phyloP scores from a whole-genome alignment of 1,140 invertebrate genomes.

The Venustaconcha ellipsiformis region DNA sequence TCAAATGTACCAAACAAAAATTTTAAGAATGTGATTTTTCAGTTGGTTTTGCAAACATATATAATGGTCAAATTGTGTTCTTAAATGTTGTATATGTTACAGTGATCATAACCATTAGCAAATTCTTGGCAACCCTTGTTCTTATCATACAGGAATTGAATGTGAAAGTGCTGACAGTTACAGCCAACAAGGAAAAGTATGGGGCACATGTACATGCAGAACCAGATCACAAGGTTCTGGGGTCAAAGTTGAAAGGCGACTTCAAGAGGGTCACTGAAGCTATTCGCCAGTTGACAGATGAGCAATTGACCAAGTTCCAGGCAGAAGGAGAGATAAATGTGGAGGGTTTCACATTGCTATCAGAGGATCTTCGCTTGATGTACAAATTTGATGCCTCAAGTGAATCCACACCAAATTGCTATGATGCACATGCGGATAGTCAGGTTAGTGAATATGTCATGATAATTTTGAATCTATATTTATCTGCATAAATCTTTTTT shows the following conservation, averaged over 20 bases:
- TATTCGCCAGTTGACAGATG: slow-evolving; percentile 85
- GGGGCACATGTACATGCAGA: slow-evolving; percentile 94
- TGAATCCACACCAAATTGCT: slow-evolving; percentile 73
- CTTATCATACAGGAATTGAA: slow-evolving; percentile 82
- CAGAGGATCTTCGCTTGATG: slow-evolving; percentile 87
- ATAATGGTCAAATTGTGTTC: too few relatives aligned
- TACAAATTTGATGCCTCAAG: slow-evolving; percentile 78
- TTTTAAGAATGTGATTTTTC: too few relatives aligned
- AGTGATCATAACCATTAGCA: too few relatives aligned
- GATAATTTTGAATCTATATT: slow-evolving; percentile 4
- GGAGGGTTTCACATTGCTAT: slow-evolving; percentile 76
- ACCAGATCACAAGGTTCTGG: slow-evolving; percentile 91
- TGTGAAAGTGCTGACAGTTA: slow-evolving; percentile 87
- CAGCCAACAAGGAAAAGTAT: slow-evolving; percentile 92
- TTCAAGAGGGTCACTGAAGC: slow-evolving; percentile 82
- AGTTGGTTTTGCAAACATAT: too few relatives aligned
- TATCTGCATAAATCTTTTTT: not conserved
- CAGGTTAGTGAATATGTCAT: slow-evolving; percentile 71
- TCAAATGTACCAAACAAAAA: too few relatives aligned
- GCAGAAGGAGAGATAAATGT: slow-evolving; percentile 76
- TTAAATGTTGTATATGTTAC: too few relatives aligned
- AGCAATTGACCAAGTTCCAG: slow-evolving; percentile 84
- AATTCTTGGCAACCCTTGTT: not conserved
- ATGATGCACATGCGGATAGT: slow-evolving; percentile 91
- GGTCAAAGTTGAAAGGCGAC: slow-evolving; percentile 76